Evolutionary conservation across 2,888 invertebrate genomes (phyloP).

Genomic region (Pardosa pseudoannulata): DNA sequence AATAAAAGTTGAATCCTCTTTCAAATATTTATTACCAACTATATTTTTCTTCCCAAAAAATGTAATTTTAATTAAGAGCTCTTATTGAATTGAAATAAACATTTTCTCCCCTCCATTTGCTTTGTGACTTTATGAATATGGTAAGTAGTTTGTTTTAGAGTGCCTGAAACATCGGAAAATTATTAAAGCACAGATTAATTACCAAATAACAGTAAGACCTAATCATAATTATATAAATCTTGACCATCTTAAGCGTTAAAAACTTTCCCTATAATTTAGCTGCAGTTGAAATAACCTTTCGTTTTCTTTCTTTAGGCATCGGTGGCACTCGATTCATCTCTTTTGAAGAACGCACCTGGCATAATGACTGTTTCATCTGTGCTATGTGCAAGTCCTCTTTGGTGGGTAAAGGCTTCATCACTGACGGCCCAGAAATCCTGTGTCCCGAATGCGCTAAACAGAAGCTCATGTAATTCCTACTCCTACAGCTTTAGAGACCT

Average conservation of each 20-base stretch:
- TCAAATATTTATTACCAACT: no score
- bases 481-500: constrained; percentile 61
- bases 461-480: constrained; percentile 84
- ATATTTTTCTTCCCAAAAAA: no score
- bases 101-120: no score
- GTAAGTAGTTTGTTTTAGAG: no score
- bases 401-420: constrained; percentile 99
- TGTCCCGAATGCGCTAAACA: constrained; percentile 99
- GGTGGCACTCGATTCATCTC: constrained; percentile 99
- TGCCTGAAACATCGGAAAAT: no score
- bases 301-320: constrained; percentile 83
- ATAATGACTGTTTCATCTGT: constrained; percentile 99
- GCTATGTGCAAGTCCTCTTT: constrained; percentile 96
- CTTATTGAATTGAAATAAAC: no score
- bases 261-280: background rate
- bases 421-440: constrained; percentile 97
- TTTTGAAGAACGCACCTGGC: constrained; percentile 99
- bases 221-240: no score
- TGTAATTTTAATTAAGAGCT: no score
- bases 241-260: background rate
- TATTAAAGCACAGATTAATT: no score
- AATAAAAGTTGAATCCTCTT: no score
- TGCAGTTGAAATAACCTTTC: background rate
- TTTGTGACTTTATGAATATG: no score
- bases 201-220: no score